Evolutionary conservation across 1,140 invertebrate species (phyloP).

Genomic region (Mamestra configurata): DNA sequence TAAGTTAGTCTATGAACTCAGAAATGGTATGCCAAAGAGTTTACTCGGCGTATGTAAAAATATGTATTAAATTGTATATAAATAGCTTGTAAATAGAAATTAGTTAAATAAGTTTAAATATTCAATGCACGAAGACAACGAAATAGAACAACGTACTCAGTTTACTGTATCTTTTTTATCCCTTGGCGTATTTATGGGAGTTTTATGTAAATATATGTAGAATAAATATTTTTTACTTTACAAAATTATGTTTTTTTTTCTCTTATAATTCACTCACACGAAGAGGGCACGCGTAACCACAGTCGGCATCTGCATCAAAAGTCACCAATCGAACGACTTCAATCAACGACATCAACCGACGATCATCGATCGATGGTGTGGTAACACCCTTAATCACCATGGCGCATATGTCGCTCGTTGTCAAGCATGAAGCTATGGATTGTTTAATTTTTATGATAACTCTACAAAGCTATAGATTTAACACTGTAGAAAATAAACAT

Average conservation of each 20-base stretch:
- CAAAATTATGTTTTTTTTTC: not conserved
- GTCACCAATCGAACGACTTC: too few species aligned
- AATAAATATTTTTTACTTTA: slow-evolving; percentile 44
- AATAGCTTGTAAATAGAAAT: slow-evolving; percentile 48
- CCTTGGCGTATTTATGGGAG: slow-evolving; percentile 42
- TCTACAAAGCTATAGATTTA: too few species aligned
- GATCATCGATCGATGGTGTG: too few species aligned
- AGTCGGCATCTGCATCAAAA: too few species aligned
- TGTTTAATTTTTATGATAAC: too few species aligned
- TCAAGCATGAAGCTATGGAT: too few species aligned
- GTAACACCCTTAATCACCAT: too few species aligned
- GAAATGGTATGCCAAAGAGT: slow-evolving; percentile 71
- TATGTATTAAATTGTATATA: slow-evolving; percentile 48
- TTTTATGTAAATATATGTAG: slow-evolving; percentile 45
- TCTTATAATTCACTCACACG: not conserved
- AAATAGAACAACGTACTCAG: slow-evolving; percentile 38
- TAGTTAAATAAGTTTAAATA: not conserved
- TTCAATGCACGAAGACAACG: slow-evolving; percentile 31
- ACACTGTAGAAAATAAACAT: too few species aligned
- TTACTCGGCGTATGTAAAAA: slow-evolving; percentile 66
- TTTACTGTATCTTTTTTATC: slow-evolving; percentile 36
- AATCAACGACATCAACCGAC: too few species aligned
- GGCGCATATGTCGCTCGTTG: too few species aligned
- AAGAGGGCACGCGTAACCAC: too few species aligned
- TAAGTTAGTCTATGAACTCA: slow-evolving; percentile 51